phyloP scores from a whole-genome alignment of 2,113 vertebrate genomes.

The Burhinus oedicnemus region DNA sequence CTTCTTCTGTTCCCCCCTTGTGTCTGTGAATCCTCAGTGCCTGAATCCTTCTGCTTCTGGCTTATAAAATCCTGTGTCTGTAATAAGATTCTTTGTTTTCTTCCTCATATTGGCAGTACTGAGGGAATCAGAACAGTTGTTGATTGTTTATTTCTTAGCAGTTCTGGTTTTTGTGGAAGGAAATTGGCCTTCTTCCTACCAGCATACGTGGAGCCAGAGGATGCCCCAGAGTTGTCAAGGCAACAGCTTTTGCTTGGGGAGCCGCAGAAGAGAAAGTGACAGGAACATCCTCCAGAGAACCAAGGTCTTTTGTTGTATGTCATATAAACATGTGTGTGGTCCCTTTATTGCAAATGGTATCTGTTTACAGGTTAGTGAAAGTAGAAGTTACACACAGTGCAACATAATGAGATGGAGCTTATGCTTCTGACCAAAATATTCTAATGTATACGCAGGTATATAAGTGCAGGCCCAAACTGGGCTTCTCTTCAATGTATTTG shows the following conservation, averaged over 20 bases:
- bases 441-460: not conserved
- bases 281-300: slow-evolving; percentile 40
- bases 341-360: not conserved
- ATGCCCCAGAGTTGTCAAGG: slow-evolving; percentile 76
- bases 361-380: not conserved
- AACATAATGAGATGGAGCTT: not conserved
- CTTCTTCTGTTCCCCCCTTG: not conserved
- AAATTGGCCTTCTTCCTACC: slow-evolving; percentile 61
- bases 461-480: not conserved
- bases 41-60: not conserved
- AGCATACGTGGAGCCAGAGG: slow-evolving; percentile 49
- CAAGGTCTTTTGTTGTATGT: slow-evolving; percentile 27
- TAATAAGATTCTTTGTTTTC: not conserved
- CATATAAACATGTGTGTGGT: not conserved
- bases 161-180: not conserved
- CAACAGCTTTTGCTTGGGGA: slow-evolving; percentile 71
- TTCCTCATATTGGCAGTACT: not conserved
- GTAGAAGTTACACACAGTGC: not conserved
- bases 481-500: not conserved
- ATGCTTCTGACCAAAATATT: not conserved
- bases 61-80: not conserved
- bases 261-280: slow-evolving; percentile 48
- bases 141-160: slow-evolving; percentile 13
- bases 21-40: not conserved
- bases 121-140: not conserved